These are phyloP conservation scores for Drosophila limbata DNA, from an alignment of 2,888 invertebrate genomes.

Conservation along the genomic window DNA sequence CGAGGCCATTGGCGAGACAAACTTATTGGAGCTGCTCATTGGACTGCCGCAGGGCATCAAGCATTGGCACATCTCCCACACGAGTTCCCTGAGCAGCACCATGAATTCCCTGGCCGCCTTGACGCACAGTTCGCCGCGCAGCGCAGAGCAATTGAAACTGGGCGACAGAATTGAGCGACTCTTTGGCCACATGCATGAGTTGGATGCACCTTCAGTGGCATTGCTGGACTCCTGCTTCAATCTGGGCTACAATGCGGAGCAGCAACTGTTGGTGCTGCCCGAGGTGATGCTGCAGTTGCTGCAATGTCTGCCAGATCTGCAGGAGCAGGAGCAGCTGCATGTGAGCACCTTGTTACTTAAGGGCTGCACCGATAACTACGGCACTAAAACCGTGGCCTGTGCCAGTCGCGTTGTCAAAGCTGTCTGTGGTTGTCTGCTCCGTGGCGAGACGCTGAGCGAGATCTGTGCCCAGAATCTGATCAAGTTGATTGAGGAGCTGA, in stretches of 20 bases:
- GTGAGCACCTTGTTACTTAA: constrained; percentile 84
- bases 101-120: constrained; percentile 80
- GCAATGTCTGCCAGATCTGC: constrained; percentile 86
- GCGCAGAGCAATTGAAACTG: constrained; percentile 72
- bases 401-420: constrained; percentile 86
- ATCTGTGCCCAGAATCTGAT: constrained; percentile 86
- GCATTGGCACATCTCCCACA: constrained; percentile 82
- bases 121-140: constrained; percentile 72
- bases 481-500: constrained; percentile 87
- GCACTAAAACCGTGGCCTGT: constrained; percentile 86
- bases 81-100: constrained; percentile 77
- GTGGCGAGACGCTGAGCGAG: constrained; percentile 84
- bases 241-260: constrained; percentile 85
- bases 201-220: constrained; percentile 85
- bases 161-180: constrained; percentile 79
- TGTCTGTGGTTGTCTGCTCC: constrained; percentile 85
- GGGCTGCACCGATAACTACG: constrained; percentile 86
- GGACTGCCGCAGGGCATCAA: constrained; percentile 83
- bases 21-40: constrained; percentile 84
- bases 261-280: constrained; percentile 82
- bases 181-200: constrained; percentile 82
- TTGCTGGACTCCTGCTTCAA: constrained; percentile 86
- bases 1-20: constrained; percentile 84
- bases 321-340: constrained; percentile 84
- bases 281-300: constrained; percentile 86